Evolutionary conservation across 1,140 invertebrate genomes (phyloP).

Genomic region (Bactericera cockerelli): DNA sequence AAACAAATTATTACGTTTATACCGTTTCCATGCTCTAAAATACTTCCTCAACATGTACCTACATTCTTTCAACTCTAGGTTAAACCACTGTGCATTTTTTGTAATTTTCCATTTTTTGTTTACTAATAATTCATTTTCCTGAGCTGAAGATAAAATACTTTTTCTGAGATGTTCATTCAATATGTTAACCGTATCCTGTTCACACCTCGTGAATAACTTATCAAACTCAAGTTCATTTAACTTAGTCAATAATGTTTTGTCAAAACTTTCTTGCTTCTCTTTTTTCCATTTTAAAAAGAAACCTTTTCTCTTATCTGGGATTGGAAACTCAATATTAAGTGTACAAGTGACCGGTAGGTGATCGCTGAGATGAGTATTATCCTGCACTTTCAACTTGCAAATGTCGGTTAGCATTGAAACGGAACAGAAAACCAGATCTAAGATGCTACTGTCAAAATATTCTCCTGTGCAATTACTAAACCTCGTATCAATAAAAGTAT

Average conservation of each 20-base stretch:
- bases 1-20: background rate
- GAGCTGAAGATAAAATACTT: background rate
- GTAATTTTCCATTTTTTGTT: background rate
- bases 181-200: too few relatives aligned
- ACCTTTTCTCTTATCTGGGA: background rate
- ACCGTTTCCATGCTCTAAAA: background rate
- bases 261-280: background rate
- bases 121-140: background rate
- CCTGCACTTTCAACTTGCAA: background rate
- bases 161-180: background rate
- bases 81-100: background rate
- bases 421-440: background rate
- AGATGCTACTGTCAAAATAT: background rate
- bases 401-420: background rate
- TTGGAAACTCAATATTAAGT: background rate
- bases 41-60: background rate
- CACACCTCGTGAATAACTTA: background rate
- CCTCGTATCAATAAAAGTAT: background rate
- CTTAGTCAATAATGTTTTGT: background rate
- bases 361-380: background rate
- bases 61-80: background rate
- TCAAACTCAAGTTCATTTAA: background rate
- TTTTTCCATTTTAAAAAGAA: background rate
- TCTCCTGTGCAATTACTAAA: background rate
- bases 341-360: background rate